phyloP scores from a whole-genome alignment of 1,140 invertebrate species.

The Battus philenor region DNA sequence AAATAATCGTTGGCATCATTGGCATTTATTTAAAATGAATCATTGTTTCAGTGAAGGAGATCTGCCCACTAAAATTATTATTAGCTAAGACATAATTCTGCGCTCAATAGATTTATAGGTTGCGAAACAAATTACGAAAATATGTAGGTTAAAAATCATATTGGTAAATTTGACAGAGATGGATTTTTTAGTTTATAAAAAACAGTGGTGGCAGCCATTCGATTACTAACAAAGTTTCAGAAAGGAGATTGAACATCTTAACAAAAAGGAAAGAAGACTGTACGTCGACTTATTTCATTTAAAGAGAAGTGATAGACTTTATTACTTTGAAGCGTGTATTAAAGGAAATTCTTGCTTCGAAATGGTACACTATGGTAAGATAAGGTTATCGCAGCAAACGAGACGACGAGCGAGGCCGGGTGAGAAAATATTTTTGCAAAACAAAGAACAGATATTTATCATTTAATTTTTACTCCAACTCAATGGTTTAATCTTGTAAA shows the following conservation, averaged over 20 bases:
- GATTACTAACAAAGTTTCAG: too few species aligned
- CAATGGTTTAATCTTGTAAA: constrained; percentile 10
- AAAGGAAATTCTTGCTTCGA: constrained; percentile 13
- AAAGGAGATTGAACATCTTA: too few species aligned
- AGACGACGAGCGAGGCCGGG: constrained; percentile 10
- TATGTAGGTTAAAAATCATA: too few species aligned
- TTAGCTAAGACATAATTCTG: neutral
- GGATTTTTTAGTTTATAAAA: too few species aligned
- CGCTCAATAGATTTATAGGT: neutral
- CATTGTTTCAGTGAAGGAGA: neutral
- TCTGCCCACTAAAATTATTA: neutral
- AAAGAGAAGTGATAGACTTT: constrained; percentile 9
- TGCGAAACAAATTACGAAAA: too few species aligned
- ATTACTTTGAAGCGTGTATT: constrained; percentile 13
- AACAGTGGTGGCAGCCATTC: too few species aligned
- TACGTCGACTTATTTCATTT: constrained; percentile 2
- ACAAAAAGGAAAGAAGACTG: neutral
- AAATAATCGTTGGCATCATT: neutral
- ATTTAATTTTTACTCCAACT: constrained; percentile 10
- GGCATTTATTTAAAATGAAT: constrained; percentile 3
- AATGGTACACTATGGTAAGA: constrained; percentile 14
- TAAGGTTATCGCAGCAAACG: constrained; percentile 15
- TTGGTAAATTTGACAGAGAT: too few species aligned
- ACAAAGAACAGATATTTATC: constrained; percentile 9
- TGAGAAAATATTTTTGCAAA: constrained; percentile 14